Evolutionary conservation across 2,113 vertebrate genomes (phyloP).

Genomic region (Hippocampus comes): DNA sequence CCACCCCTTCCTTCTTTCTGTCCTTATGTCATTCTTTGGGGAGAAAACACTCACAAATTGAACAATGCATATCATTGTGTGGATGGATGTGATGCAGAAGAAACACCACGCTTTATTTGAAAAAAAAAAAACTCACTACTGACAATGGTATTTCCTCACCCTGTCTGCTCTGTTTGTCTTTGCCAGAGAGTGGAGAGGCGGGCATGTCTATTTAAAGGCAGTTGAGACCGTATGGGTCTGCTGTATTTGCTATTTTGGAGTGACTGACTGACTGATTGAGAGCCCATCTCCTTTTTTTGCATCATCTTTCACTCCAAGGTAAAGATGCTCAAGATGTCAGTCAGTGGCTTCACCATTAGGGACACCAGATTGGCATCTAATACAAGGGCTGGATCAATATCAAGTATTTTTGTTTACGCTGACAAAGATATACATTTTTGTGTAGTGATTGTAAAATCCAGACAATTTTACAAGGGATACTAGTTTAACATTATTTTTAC

Average conservation of each 20-base stretch:
- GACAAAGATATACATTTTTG: no score
- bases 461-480: no score
- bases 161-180: slow-evolving; percentile 45
- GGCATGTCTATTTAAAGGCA: slow-evolving; percentile 61
- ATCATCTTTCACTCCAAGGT: slow-evolving; percentile 44
- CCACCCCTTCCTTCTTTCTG: slow-evolving; percentile 22
- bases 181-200: slow-evolving; percentile 45
- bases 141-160: slow-evolving; percentile 59
- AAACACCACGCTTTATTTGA: slow-evolving; percentile 19
- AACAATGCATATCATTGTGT: slow-evolving; percentile 41
- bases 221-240: slow-evolving; percentile 40
- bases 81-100: slow-evolving; percentile 24
- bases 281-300: slow-evolving; percentile 29
- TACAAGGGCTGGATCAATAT: no score
- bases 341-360: background rate
- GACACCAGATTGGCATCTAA: background rate
- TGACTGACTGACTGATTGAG: slow-evolving; percentile 26
- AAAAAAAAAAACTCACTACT: slow-evolving; percentile 43
- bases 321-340: slow-evolving; percentile 14
- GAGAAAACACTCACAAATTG: slow-evolving; percentile 18
- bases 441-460: no score
- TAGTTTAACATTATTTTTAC: no score
- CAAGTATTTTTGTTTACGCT: no score
- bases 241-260: slow-evolving; percentile 50
- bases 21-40: slow-evolving; percentile 5